These are phyloP conservation scores for Uria aalge DNA, from an alignment of 2,113 vertebrate species.

Conservation along the genomic window DNA sequence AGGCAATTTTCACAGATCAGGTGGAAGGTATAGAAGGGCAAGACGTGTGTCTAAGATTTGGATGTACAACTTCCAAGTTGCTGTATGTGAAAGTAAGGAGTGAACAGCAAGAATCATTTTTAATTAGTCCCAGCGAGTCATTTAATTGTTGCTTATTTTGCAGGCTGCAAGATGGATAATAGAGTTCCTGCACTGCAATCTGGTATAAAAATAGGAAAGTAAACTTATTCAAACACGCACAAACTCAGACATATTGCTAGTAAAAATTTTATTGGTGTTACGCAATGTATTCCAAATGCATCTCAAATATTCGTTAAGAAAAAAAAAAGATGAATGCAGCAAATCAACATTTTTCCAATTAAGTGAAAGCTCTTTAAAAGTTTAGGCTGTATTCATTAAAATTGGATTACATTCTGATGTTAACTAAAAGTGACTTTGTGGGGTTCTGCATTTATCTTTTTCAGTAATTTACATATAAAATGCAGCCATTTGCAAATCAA, in stretches of 20 bases:
- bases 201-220: constrained; percentile 18
- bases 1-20: background rate
- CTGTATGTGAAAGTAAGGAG: background rate
- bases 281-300: constrained; percentile 2
- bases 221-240: constrained; percentile 9
- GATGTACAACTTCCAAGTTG: background rate
- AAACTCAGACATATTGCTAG: constrained; percentile 9
- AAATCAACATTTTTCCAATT: constrained; percentile 55
- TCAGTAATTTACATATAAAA: constrained; percentile 29
- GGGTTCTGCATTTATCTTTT: background rate
- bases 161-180: constrained; percentile 28
- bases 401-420: background rate
- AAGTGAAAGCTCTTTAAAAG: constrained; percentile 34
- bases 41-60: background rate
- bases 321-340: constrained; percentile 1
- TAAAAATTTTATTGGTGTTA: constrained; percentile 17
- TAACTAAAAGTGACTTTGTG: constrained; percentile 25
- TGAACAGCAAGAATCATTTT: constrained; percentile 13
- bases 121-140: constrained; percentile 58
- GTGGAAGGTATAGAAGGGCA: background rate
- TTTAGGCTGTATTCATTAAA: constrained; percentile 27
- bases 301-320: constrained; percentile 33
- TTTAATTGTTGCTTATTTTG: constrained; percentile 54
- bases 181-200: constrained; percentile 4
- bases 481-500: constrained; percentile 40